Conservation (phyloP, 2,888 invertebrate genomes). For the Hoplodrina blanda region DNA sequence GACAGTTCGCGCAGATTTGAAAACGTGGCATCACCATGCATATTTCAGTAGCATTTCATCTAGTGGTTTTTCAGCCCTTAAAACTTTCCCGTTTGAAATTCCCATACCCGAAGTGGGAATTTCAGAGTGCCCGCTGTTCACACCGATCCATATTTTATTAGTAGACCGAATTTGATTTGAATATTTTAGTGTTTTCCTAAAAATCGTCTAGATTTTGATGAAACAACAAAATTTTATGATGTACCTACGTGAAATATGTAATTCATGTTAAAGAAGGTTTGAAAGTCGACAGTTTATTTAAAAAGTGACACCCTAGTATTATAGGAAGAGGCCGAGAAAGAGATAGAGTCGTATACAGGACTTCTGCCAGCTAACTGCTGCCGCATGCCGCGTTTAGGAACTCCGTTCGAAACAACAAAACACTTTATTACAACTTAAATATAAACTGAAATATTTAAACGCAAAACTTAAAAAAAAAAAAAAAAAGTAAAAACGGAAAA, state of each 20-base stretch:
- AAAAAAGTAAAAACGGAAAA: too few relatives aligned
- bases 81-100: constrained; percentile 57
- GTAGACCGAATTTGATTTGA: constrained; percentile 38
- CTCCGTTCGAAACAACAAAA: too few relatives aligned
- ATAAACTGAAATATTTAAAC: too few relatives aligned
- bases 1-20: constrained; percentile 46
- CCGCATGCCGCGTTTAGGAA: too few relatives aligned
- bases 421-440: too few relatives aligned
- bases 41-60: constrained; percentile 54
- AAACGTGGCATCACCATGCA: constrained; percentile 32
- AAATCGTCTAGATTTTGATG: constrained; percentile 3
- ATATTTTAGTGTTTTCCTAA: constrained; percentile 38
- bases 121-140: constrained; percentile 47
- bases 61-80: constrained; percentile 50
- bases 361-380: too few relatives aligned
- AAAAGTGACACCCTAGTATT: too few relatives aligned
- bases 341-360: too few relatives aligned
- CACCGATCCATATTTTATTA: constrained; percentile 57
- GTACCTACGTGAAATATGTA: background rate
- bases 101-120: constrained; percentile 37
- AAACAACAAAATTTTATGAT: background rate
- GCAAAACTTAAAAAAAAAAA: too few relatives aligned
- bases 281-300: too few relatives aligned
- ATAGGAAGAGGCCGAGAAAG: too few relatives aligned
- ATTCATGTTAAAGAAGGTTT: too few relatives aligned